phyloP scores from a whole-genome alignment of 2,113 vertebrate species.

The Lichenostomus cassidix region DNA sequence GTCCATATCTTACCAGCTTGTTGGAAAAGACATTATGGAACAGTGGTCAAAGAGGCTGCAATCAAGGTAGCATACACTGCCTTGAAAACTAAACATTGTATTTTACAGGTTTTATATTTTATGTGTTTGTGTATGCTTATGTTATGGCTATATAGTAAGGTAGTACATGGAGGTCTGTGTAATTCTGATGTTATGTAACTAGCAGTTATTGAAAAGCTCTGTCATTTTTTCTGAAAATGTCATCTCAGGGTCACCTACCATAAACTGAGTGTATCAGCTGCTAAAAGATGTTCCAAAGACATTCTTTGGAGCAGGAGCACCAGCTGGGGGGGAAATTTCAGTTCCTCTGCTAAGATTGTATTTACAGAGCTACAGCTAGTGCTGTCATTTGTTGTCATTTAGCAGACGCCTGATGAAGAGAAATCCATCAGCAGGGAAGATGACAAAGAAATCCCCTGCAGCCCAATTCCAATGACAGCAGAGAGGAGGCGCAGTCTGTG shows the following conservation, averaged over 20 bases:
- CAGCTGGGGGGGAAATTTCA: not conserved
- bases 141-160: not conserved
- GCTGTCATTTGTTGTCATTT: conserved; percentile 37
- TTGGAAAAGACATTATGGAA: not conserved
- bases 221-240: not conserved
- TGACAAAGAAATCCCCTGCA: conserved; percentile 75
- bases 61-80: not conserved
- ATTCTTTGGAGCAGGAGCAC: not conserved
- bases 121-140: not conserved
- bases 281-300: not conserved
- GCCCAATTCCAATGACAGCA: conserved; percentile 74
- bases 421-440: conserved; percentile 77
- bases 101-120: not conserved
- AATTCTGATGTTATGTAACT: not conserved
- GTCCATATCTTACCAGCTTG: not conserved
- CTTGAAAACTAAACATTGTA: not conserved
- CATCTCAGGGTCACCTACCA: not conserved
- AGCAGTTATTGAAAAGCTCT: not conserved
- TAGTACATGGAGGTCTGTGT: not conserved
- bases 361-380: not conserved
- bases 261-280: not conserved
- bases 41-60: not conserved
- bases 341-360: not conserved
- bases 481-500: conserved; percentile 87
- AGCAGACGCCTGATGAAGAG: conserved; percentile 72